phyloP scores from a whole-genome alignment of 2,888 invertebrate genomes.

The Automeris io region DNA sequence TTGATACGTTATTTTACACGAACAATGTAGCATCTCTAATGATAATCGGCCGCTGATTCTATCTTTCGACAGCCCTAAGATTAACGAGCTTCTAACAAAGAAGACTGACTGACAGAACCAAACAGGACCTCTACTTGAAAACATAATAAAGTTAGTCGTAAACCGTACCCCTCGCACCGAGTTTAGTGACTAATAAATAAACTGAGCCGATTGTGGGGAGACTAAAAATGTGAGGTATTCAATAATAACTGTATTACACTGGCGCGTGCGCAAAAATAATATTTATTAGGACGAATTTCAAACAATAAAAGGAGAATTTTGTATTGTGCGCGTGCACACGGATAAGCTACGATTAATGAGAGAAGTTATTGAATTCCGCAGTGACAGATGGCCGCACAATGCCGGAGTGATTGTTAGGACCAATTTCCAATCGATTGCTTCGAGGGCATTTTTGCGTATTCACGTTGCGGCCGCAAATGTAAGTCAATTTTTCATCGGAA shows the following conservation, averaged over 20 bases:
- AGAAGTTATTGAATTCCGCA: slow-evolving; percentile 52
- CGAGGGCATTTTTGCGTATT: slow-evolving; percentile 63
- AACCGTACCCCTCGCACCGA: slow-evolving; percentile 54
- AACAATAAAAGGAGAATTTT: slow-evolving; percentile 48
- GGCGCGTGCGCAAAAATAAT: slow-evolving; percentile 45
- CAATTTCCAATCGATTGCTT: slow-evolving; percentile 52
- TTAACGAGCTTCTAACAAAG: slow-evolving; percentile 38
- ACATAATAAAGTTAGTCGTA: slow-evolving; percentile 59
- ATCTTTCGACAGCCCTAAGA: slow-evolving; percentile 38
- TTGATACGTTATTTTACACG: slow-evolving; percentile 12
- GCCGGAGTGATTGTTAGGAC: slow-evolving; percentile 46
- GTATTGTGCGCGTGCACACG: slow-evolving; percentile 35
- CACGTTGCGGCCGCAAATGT: slow-evolving; percentile 36
- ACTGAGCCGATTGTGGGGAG: slow-evolving; percentile 57
- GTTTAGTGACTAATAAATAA: slow-evolving; percentile 70
- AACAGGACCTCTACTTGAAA: slow-evolving; percentile 47
- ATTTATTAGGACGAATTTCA: slow-evolving; percentile 45
- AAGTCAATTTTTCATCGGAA: slow-evolving; percentile 38
- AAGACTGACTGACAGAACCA: slow-evolving; percentile 47
- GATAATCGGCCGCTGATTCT: slow-evolving; percentile 17
- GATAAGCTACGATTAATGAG: slow-evolving; percentile 56
- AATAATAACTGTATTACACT: slow-evolving; percentile 58
- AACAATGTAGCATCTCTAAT: slow-evolving; percentile 5
- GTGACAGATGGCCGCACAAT: slow-evolving; percentile 70
- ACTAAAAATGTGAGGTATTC: slow-evolving; percentile 34